Conservation (phyloP, 2,113 vertebrate genomes). For the Tonatia bakeri region DNA sequence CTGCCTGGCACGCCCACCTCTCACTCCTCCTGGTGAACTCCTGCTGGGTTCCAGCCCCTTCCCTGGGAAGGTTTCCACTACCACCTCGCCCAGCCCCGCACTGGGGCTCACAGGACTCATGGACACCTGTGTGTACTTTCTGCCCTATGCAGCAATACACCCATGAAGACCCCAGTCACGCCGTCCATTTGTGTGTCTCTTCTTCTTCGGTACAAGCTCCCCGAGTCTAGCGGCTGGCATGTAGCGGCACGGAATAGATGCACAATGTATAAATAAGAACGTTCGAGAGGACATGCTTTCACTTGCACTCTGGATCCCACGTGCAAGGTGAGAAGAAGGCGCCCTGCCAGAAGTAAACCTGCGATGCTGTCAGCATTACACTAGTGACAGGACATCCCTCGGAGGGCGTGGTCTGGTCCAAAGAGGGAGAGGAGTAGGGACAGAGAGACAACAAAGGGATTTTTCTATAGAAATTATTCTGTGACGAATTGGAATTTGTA, state of each 20-base stretch:
- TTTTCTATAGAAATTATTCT: background rate
- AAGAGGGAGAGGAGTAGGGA: background rate
- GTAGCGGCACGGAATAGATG: background rate
- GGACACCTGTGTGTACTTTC: background rate
- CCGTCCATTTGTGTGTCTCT: background rate
- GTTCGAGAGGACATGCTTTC: background rate
- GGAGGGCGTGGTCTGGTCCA: no score
- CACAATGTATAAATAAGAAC: background rate
- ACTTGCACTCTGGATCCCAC: background rate
- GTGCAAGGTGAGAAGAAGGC: background rate
- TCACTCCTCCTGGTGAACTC: background rate
- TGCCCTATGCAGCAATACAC: background rate
- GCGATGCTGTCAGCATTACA: background rate
- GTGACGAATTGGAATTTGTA: background rate
- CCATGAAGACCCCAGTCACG: background rate
- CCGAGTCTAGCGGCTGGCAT: background rate
- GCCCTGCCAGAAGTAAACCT: background rate
- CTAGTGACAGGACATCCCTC: background rate
- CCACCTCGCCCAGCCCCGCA: no score
- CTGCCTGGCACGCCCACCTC: background rate
- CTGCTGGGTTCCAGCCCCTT: background rate
- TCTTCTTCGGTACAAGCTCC: background rate
- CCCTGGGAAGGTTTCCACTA: background rate
- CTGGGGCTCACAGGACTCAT: background rate
- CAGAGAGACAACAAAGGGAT: background rate